phyloP scores from a whole-genome alignment of 2,797 vertebrate genomes.

The Oceanodroma leucorhoa region DNA sequence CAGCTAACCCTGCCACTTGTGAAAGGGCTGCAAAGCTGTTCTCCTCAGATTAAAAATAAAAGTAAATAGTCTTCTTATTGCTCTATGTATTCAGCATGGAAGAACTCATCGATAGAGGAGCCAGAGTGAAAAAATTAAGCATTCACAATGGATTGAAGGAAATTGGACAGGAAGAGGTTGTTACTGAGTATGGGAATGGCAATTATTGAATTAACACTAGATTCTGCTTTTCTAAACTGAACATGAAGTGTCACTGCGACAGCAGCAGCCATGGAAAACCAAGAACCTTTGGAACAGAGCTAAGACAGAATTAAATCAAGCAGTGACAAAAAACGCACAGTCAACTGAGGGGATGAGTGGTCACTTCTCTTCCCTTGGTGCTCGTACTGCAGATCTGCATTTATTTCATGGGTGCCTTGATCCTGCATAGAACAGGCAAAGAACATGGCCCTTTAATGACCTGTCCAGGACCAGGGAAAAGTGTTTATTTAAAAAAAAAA shows the following conservation, averaged over 20 bases:
- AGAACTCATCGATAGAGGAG: background rate
- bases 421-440: background rate
- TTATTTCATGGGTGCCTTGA: background rate
- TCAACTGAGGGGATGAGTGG: background rate
- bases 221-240: background rate
- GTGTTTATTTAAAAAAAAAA: background rate
- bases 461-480: background rate
- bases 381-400: background rate
- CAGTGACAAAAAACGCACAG: background rate
- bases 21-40: slow-evolving; percentile 18
- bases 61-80: background rate
- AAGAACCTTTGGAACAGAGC: background rate
- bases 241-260: background rate
- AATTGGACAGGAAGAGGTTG: background rate
- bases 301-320: background rate
- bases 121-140: background rate
- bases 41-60: slow-evolving; percentile 17
- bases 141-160: background rate
- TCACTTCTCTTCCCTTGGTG: background rate
- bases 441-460: accelerated
- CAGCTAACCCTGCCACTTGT: background rate
- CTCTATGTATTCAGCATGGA: background rate
- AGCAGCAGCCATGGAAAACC: background rate
- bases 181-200: background rate
- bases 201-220: background rate